Percentiles rank a stretch among this genome's conserved stretches.
phyloP scores from a whole-genome alignment of 2,113 vertebrate species.

The Procavia capensis region DNA sequence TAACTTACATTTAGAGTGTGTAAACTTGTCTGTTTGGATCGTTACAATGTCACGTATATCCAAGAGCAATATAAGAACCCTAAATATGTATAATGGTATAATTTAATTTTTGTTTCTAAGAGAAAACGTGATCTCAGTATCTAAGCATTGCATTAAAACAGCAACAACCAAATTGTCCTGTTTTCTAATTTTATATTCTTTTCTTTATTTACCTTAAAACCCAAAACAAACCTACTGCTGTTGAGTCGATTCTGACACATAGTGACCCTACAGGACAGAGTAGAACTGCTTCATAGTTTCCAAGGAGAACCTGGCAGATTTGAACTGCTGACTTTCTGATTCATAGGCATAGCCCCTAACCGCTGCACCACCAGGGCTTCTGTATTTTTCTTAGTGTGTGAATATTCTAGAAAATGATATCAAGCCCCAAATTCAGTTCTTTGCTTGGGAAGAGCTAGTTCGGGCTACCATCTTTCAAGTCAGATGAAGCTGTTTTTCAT shows the following conservation, averaged over 20 bases:
- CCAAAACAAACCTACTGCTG: too few species aligned
- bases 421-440: rapidly evolving
- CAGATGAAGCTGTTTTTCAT: not conserved
- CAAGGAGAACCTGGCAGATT: too few species aligned
- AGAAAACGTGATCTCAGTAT: not conserved
- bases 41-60: rapidly evolving
- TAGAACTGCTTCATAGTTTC: too few species aligned
- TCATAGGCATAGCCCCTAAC: too few species aligned
- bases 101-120: not conserved
- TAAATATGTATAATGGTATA: not conserved
- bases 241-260: too few species aligned
- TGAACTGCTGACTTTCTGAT: too few species aligned
- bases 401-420: not conserved
- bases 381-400: not conserved
- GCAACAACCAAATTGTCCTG: not conserved
- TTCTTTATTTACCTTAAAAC: not conserved
- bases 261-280: too few species aligned
- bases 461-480: not conserved
- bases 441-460: rapidly evolving
- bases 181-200: not conserved
- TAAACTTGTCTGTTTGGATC: not conserved
- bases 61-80: not conserved
- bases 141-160: not conserved
- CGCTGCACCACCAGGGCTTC: too few species aligned
- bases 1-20: not conserved